Evolutionary conservation across 2,888 invertebrate genomes (phyloP).

Genomic region (Neocrepidodera transversa): DNA sequence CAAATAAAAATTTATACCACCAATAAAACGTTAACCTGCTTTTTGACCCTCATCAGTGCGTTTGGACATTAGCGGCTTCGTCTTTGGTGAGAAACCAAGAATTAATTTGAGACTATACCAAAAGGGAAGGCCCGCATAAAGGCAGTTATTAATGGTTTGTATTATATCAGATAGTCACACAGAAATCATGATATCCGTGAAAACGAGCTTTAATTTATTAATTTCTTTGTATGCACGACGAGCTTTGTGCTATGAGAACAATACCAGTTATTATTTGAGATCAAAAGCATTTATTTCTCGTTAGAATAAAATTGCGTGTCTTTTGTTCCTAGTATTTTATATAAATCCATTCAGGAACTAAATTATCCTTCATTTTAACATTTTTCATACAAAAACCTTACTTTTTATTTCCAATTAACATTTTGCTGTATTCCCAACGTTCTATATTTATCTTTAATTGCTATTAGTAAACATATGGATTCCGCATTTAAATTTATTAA

Average conservation of each 20-base stretch:
- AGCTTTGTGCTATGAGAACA: background rate
- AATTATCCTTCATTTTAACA: no score
- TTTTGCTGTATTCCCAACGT: no score
- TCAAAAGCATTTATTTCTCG: no score
- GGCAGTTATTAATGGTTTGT: constrained; percentile 28
- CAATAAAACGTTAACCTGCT: constrained; percentile 19
- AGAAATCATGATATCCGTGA: constrained; percentile 18
- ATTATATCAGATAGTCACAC: constrained; percentile 23
- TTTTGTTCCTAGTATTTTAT: no score
- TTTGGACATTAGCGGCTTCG: constrained; percentile 29
- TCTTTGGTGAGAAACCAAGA: constrained; percentile 29
- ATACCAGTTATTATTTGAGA: no score
- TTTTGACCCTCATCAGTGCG: constrained; percentile 30
- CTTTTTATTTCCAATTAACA: no score
- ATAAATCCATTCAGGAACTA: no score
- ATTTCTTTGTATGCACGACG: constrained; percentile 12
- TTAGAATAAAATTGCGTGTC: no score
- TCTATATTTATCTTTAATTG: no score
- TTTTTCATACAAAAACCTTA: no score
- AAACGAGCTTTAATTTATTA: constrained; percentile 21
- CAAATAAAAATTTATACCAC: constrained; percentile 14
- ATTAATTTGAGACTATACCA: constrained; percentile 30
- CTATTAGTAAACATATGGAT: no score
- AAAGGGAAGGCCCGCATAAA: constrained; percentile 25
- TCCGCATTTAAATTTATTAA: no score